These are phyloP conservation scores for Doris montereyensis DNA, from an alignment of 2,888 invertebrate genomes.

Conservation along the genomic window DNA sequence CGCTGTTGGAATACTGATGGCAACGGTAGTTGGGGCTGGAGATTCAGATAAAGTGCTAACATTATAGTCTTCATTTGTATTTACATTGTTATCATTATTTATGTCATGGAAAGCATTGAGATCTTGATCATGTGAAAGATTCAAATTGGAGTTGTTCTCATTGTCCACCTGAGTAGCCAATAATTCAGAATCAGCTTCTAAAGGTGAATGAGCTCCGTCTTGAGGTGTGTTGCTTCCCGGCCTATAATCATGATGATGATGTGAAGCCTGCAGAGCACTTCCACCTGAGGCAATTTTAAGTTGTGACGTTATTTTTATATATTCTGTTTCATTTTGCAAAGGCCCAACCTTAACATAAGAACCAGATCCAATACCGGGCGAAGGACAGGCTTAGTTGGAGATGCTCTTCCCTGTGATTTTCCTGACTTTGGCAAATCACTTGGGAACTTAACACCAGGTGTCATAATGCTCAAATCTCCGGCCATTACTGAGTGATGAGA, in stretches of 20 bases:
- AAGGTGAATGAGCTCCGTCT: slow-evolving; percentile 4
- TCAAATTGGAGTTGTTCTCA: not conserved
- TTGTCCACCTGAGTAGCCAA: not conserved
- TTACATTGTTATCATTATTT: not conserved
- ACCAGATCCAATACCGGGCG: slow-evolving; percentile 35
- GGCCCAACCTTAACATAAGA: slow-evolving; percentile 44
- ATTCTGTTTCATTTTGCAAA: slow-evolving; percentile 54
- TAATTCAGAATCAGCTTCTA: not conserved
- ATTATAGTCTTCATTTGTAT: not conserved
- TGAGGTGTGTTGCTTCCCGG: slow-evolving; percentile 15
- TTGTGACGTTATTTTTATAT: slow-evolving; percentile 62
- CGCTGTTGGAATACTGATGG: slow-evolving; percentile 64
- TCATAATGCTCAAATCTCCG: slow-evolving; percentile 28
- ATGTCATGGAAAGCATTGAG: not conserved
- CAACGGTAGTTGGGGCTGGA: slow-evolving; percentile 41
- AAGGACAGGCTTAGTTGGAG: slow-evolving; percentile 42
- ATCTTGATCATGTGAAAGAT: not conserved
- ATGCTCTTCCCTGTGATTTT: slow-evolving; percentile 34
- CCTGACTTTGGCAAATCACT: slow-evolving; percentile 34
- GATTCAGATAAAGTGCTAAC: not conserved
- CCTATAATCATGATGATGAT: not conserved
- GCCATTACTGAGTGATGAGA: not conserved
- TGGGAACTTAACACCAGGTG: not conserved
- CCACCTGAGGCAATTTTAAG: slow-evolving; percentile 50
- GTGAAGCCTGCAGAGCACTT: not conserved